Conservation (phyloP, 1,140 invertebrate genomes). For the Mycetomoellerius zeteki region DNA sequence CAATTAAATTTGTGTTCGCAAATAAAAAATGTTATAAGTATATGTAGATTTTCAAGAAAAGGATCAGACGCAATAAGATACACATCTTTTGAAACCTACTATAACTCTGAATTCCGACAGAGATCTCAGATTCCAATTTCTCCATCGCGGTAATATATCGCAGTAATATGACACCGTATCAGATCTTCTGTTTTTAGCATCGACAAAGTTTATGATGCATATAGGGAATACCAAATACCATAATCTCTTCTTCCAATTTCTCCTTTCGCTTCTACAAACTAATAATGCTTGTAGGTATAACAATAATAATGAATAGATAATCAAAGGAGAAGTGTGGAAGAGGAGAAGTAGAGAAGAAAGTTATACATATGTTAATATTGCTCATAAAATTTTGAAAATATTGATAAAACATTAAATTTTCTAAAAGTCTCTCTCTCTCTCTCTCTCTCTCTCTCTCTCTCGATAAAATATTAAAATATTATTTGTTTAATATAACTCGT, state of each 20-base stretch:
- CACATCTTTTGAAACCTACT: slow-evolving; percentile 16
- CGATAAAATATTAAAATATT: not conserved
- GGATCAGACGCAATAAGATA: slow-evolving; percentile 18
- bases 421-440: too few species aligned
- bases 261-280: not conserved
- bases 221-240: slow-evolving; percentile 13
- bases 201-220: slow-evolving; percentile 36
- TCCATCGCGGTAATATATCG: not conserved
- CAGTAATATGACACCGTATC: slow-evolving; percentile 24
- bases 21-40: not conserved
- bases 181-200: slow-evolving; percentile 34
- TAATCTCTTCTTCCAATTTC: slow-evolving; percentile 29
- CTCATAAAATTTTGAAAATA: not conserved
- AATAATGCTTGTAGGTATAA: slow-evolving; percentile 11
- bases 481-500: not conserved
- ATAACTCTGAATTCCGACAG: slow-evolving; percentile 46
- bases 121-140: slow-evolving; percentile 50
- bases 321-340: not conserved
- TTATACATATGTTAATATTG: not conserved
- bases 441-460: too few species aligned
- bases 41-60: not conserved
- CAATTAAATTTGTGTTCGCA: not conserved
- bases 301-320: not conserved
- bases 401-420: not conserved
- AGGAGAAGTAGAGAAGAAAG: not conserved